A percentile compares a stretch with the other conserved stretches of the same genome.
phyloP scores from a whole-genome alignment of 2,888 invertebrate genomes.

The Neoascia interrupta region DNA sequence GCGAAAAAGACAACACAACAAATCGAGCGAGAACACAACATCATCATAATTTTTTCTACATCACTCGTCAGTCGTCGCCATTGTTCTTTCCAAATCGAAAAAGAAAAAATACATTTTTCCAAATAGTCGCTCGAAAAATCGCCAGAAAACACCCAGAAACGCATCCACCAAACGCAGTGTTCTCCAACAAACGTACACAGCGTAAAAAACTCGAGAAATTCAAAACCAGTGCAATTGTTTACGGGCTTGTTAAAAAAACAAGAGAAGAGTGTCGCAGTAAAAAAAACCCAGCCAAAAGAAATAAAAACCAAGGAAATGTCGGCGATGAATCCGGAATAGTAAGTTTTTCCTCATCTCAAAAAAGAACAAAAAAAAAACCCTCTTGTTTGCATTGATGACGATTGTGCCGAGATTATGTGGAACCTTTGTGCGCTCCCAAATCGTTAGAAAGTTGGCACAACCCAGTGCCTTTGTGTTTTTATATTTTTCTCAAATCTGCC shows the following conservation, averaged over 20 bases:
- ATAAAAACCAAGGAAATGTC: slow-evolving; percentile 77
- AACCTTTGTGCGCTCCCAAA: slow-evolving; percentile 7
- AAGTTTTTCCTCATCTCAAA: slow-evolving; percentile 79
- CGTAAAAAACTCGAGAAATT: slow-evolving; percentile 25
- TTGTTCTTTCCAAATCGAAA: slow-evolving; percentile 70
- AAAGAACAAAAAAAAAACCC: background rate
- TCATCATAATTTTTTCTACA: slow-evolving; percentile 50
- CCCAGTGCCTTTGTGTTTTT: slow-evolving; percentile 9
- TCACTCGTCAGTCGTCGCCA: slow-evolving; percentile 70
- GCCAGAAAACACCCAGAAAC: slow-evolving; percentile 63
- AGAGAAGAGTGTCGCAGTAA: slow-evolving; percentile 52
- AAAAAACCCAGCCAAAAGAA: slow-evolving; percentile 54
- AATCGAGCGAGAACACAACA: slow-evolving; percentile 42
- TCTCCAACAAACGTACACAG: slow-evolving; percentile 9
- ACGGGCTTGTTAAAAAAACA: slow-evolving; percentile 70
- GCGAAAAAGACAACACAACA: slow-evolving; percentile 42
- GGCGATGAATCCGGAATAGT: slow-evolving; percentile 91
- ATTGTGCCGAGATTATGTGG: no score
- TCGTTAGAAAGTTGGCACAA: slow-evolving; percentile 64
- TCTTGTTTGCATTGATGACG: slow-evolving; percentile 32
- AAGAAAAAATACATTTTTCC: slow-evolving; percentile 54
- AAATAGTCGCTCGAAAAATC: slow-evolving; percentile 70
- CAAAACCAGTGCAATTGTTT: slow-evolving; percentile 69
- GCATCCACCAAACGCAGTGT: slow-evolving; percentile 52
- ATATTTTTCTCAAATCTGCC: slow-evolving; percentile 28